A percentile compares a stretch with the other conserved stretches of the same genome.
phyloP scores from a whole-genome alignment of 1,140 invertebrate species.

The Procambarus virginalis region DNA sequence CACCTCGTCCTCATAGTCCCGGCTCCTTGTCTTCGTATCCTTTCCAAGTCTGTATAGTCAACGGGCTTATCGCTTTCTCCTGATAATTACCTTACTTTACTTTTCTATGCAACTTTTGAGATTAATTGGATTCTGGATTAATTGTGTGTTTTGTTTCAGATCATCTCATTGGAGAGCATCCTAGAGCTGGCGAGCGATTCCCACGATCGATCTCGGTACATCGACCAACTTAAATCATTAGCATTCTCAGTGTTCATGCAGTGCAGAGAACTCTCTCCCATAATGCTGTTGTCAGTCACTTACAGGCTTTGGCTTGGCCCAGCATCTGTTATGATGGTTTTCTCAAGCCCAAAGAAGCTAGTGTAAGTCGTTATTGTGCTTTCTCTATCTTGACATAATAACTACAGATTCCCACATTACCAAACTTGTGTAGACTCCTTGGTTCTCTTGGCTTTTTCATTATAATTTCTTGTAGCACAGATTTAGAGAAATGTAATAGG shows the following conservation, averaged over 20 bases:
- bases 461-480: neutral
- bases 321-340: slow-evolving; percentile 92
- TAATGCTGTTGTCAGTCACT: slow-evolving; percentile 88
- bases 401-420: too few relatives aligned
- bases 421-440: too few relatives aligned
- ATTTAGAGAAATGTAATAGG: too few relatives aligned
- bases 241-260: slow-evolving; percentile 96
- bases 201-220: slow-evolving; percentile 78
- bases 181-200: slow-evolving; percentile 81
- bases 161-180: slow-evolving; percentile 89
- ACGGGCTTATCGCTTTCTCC: too few relatives aligned
- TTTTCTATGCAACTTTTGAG: too few relatives aligned
- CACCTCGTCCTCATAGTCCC: too few relatives aligned
- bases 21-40: too few relatives aligned
- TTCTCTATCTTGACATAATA: too few relatives aligned
- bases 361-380: slow-evolving; percentile 72
- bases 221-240: slow-evolving; percentile 89
- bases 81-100: too few relatives aligned
- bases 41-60: too few relatives aligned
- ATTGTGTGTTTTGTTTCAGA: slow-evolving; percentile 75
- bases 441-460: neutral
- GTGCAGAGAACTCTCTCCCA: slow-evolving; percentile 87
- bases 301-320: slow-evolving; percentile 98
- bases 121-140: too few relatives aligned
- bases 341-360: slow-evolving; percentile 88